A percentile compares a stretch with the other conserved stretches of the same genome.
Evolutionary conservation across 2,888 invertebrate species (phyloP).

Genomic region (Ectobius pallidus): DNA sequence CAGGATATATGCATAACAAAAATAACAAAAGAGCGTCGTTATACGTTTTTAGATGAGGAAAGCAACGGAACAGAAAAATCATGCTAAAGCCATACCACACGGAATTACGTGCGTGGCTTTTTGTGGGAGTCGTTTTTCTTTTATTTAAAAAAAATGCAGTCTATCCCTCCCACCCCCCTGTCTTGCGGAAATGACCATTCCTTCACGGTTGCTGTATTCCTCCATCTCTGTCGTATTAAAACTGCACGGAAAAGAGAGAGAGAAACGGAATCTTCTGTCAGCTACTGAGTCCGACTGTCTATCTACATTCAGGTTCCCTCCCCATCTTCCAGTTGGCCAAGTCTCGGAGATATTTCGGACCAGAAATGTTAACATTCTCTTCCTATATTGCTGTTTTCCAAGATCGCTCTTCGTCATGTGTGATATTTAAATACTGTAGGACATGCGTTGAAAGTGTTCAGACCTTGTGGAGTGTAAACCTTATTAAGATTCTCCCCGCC

Average conservation of each 20-base stretch:
- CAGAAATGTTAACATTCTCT: no score
- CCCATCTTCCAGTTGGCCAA: background rate
- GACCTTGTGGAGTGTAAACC: no score
- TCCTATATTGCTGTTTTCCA: no score
- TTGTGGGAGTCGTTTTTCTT: background rate
- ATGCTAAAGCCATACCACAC: background rate
- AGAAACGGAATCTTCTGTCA: background rate
- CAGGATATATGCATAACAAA: background rate
- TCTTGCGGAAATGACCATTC: conserved; percentile 1
- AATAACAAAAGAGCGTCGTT: conserved; percentile 5
- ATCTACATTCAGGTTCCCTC: background rate
- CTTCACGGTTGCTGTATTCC: background rate
- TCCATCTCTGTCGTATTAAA: background rate
- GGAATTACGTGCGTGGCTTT: background rate
- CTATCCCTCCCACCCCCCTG: background rate
- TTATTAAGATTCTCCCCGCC: no score
- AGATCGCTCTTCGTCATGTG: no score
- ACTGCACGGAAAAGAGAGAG: background rate
- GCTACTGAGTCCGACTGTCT: background rate
- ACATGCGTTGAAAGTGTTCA: no score
- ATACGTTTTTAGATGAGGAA: background rate
- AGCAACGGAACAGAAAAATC: background rate
- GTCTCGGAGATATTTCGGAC: background rate
- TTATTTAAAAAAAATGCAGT: conserved; percentile 8
- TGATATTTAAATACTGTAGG: no score